phyloP scores from a whole-genome alignment of 2,113 vertebrate genomes.

The Prinia subflava region DNA sequence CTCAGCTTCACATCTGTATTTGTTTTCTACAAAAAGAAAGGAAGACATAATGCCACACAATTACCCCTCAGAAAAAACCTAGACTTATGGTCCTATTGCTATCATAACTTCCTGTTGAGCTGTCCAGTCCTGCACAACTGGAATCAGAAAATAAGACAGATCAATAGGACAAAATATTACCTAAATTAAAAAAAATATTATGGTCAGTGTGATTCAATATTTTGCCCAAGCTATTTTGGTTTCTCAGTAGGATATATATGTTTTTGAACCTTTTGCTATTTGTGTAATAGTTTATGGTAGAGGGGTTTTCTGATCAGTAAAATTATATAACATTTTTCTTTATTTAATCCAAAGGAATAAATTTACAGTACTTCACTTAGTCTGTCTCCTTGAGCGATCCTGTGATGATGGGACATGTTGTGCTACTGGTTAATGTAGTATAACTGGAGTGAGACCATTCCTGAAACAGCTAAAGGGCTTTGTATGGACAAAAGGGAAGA shows the following conservation, averaged over 20 bases:
- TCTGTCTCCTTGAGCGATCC: neutral
- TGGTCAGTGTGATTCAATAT: neutral
- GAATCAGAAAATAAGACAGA: neutral
- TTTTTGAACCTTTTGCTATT: neutral
- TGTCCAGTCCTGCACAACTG: neutral
- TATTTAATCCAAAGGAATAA: neutral
- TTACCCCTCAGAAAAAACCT: neutral
- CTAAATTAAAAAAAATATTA: neutral
- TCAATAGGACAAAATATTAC: neutral
- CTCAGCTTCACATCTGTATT: neutral
- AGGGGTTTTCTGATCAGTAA: neutral
- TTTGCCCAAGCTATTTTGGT: neutral
- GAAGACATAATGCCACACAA: neutral
- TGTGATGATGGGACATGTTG: neutral
- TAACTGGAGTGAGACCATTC: neutral
- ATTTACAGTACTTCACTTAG: neutral
- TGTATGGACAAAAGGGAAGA: neutral
- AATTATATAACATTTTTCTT: neutral
- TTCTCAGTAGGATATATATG: neutral
- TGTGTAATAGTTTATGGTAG: neutral
- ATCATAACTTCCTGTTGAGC: neutral
- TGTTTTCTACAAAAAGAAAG: neutral
- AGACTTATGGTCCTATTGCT: neutral
- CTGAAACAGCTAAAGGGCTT: neutral
- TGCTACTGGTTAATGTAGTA: neutral